Conservation (phyloP, 2,888 invertebrate species). For the Callinectes sapidus region DNA sequence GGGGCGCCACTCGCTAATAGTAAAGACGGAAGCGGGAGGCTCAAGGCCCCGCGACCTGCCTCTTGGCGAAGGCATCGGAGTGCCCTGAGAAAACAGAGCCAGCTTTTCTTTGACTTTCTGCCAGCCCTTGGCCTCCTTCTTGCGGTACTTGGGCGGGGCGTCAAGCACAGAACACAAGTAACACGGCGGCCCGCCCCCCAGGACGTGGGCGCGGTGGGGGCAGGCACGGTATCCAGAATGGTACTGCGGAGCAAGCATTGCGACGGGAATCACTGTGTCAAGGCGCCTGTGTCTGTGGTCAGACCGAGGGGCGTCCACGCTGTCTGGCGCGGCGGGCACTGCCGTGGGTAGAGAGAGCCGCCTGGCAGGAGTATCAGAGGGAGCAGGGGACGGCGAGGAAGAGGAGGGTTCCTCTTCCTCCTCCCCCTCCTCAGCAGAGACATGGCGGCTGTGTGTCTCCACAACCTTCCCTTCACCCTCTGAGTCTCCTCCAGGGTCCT, state of each 20-base stretch:
- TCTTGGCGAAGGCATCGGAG: background rate
- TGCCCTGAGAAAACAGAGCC: background rate
- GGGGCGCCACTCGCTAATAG: background rate
- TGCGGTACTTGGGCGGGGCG: constrained; percentile 32
- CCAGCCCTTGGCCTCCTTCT: background rate
- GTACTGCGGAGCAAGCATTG: background rate
- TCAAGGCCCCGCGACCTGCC: background rate
- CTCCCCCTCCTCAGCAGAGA: background rate
- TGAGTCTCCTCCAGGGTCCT: background rate
- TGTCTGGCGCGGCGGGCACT: background rate
- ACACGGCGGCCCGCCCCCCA: constrained; percentile 8
- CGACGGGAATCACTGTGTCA: background rate
- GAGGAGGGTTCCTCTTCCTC: background rate
- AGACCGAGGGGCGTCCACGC: background rate
- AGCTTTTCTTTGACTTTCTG: background rate
- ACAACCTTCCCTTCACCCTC: background rate
- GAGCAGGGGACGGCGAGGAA: background rate
- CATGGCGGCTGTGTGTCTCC: constrained; percentile 1
- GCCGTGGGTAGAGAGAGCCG: background rate
- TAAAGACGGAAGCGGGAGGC: background rate
- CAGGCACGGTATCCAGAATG: background rate
- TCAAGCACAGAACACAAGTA: constrained; percentile 38
- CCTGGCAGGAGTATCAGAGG: background rate
- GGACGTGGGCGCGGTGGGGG: background rate
- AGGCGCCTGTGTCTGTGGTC: background rate